Percentiles rank a stretch among this genome's conserved stretches.
phyloP scores from a whole-genome alignment of 2,797 vertebrate species.

The Lagodon rhomboides region DNA sequence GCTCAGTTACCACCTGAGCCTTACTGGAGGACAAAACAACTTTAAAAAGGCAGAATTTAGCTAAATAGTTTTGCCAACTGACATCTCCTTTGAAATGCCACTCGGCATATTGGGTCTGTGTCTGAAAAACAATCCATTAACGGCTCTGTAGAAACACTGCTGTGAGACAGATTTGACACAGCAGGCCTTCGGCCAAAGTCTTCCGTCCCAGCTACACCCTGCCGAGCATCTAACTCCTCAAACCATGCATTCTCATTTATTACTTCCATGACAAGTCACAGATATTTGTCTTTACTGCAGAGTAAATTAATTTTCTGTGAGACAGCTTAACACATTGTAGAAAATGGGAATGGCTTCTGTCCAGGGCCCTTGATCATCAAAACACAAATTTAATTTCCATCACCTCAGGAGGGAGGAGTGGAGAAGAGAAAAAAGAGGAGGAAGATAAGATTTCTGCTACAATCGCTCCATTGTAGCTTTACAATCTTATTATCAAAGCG shows the following conservation, averaged over 20 bases:
- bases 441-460: slow-evolving; percentile 17
- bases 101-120: slow-evolving; percentile 23
- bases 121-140: slow-evolving; percentile 64
- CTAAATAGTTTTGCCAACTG: slow-evolving; percentile 41
- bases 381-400: slow-evolving; percentile 74
- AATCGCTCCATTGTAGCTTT: slow-evolving; percentile 1
- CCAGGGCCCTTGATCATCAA: slow-evolving; percentile 56
- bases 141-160: slow-evolving; percentile 44
- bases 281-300: slow-evolving; percentile 58
- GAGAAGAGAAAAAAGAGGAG: background rate
- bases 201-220: slow-evolving; percentile 37
- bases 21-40: slow-evolving; percentile 15
- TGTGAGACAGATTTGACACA: slow-evolving; percentile 66
- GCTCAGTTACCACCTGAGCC: slow-evolving; percentile 46
- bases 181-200: slow-evolving; percentile 56
- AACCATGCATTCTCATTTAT: slow-evolving; percentile 64
- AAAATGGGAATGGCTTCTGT: slow-evolving; percentile 63
- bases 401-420: slow-evolving; percentile 48
- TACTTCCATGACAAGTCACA: slow-evolving; percentile 62
- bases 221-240: slow-evolving; percentile 54
- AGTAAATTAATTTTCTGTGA: slow-evolving; percentile 72
- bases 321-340: slow-evolving; percentile 50
- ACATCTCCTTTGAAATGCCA: slow-evolving; percentile 61
- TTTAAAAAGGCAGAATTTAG: slow-evolving; percentile 45
- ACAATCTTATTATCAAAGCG: slow-evolving; percentile 26